Base-by-base conservation (phyloP, 2,113 vertebrate species). In the Psittacara wagleri region DNA sequence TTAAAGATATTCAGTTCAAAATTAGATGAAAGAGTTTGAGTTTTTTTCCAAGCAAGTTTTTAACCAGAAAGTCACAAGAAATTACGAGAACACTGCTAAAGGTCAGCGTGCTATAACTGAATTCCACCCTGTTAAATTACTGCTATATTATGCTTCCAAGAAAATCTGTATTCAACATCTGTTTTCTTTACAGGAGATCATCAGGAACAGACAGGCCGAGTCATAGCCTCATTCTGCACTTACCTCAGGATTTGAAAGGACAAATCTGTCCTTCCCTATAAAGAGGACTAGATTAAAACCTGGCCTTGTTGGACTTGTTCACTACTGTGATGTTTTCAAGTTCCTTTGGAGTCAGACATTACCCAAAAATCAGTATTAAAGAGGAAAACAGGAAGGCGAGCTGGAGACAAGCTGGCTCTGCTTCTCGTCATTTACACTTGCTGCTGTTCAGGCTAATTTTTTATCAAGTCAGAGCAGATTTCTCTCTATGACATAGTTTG, bases 351-450 rank as follows among this genome's bases (percentile, higher is more conserved):
- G 77, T 44, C 86, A 95, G 92, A 94, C 29, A 39, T 92, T 91
- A 93, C 81, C 55, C 80, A 76, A 95, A 97, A 94, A 93, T 91
- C 76, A 83, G 78, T 61, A 84, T 88, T 87, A 94, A 95, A 17
- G 17, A 96, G 66, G 28, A 97, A 97, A 97, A 97, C 83, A 95
- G 95, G 94, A 97, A 95, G 61, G 83, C 17, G 4, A 88, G 63
- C 64, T 88, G 92, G 68, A 96, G 72, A 91, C 24, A 1, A 82
- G 48, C 27, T 2, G 10, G 41, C 39, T 96, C 94, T 98, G 95
- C 41, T 96, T 97, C 90, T 96, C 73, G 9, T 95, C 85, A 96
- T 94, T 93, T 97, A 82, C 66, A 95, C 66, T 96, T 29, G 3
- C 52, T 87, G 81, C 86, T 23, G 37, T 91, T 83, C 44, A 96